Evolutionary conservation across 2,797 vertebrate genomes (phyloP), one percentile per base, ranked within the genome.

Genomic region (Tangara arthus): DNA sequence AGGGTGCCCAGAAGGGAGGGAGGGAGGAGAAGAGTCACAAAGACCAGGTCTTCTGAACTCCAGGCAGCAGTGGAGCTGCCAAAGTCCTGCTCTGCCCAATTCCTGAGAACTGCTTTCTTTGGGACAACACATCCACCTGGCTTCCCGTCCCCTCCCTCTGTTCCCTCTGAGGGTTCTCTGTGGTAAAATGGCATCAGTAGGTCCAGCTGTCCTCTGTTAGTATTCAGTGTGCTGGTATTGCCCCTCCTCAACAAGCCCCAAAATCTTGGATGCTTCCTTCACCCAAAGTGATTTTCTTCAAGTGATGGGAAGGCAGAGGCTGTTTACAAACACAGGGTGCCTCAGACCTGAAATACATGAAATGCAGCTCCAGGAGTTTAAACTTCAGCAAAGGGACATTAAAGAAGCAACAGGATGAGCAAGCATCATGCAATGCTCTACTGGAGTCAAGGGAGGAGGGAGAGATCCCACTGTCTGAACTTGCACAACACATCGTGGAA

Each of bases 341-440:
- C 37, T 89, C 55, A 82, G 82, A 85, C 79, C 35, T 75, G 73
- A 87, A 90, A 84, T 82, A 73, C 39, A 12, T 28, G 71, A 94
- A 86, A 77, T 82, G 47, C 53, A 80, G 82, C 70, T 71, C 46
- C 50, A 41, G 28, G 68, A 91, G 52, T 44, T 77, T 44, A 66
- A 91, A 63, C 18, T 79, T 90, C 85, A 93, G 46, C 49, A 90
- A 73, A 84, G 55, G 11, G 72, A 37, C 10, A 6, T 75, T 68
- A 71, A 88, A 57, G 63, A 66, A 73, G 37, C 22, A 77, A 34
- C 37, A 56, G 32, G 21, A 26, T 64, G 86, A 89, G 76, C 49
- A 70, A 78, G 19, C 24, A 82, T 34, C 49, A 13, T 72, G 39
- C 44, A 84, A 8, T 52, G 52, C 34, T 77, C 28, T 65, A 1